These are phyloP conservation scores for Chlorocebus sabaeus DNA, from an alignment of 2,113 vertebrate genomes.

Conservation along the genomic window DNA sequence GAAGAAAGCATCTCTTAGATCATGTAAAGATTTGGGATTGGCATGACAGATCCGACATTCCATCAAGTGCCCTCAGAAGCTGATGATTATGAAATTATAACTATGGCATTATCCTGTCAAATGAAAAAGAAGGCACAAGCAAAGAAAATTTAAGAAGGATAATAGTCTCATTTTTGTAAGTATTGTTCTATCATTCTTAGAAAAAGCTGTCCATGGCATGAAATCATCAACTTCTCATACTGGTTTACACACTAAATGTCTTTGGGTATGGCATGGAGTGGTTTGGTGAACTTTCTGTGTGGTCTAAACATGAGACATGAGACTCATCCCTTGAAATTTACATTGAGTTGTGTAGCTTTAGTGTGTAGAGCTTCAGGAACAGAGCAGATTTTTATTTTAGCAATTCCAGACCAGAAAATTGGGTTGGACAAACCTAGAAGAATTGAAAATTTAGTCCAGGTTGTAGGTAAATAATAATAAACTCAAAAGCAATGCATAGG, in stretches of 20 bases:
- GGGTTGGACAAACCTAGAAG: not conserved
- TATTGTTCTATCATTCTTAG: too few species aligned
- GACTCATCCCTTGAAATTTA: not conserved
- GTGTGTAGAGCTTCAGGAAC: not conserved
- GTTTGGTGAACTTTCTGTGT: not conserved
- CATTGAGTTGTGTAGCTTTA: not conserved
- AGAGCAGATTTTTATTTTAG: not conserved
- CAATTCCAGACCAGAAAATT: not conserved
- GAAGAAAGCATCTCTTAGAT: not conserved
- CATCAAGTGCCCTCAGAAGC: too few species aligned
- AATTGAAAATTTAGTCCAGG: not conserved
- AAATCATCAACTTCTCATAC: too few species aligned
- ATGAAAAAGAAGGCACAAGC: too few species aligned
- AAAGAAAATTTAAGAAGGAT: too few species aligned
- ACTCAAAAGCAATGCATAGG: not conserved
- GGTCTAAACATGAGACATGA: not conserved
- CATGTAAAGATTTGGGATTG: not conserved
- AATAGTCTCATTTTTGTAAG: too few species aligned
- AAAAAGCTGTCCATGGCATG: too few species aligned
- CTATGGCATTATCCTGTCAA: too few species aligned
- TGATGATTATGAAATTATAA: too few species aligned
- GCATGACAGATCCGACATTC: too few species aligned
- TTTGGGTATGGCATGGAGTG: not conserved
- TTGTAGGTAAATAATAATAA: not conserved
- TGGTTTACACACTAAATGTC: too few species aligned